Evolutionary conservation across 1,140 invertebrate genomes (phyloP).

Genomic region (Lepidurus arcticus): DNA sequence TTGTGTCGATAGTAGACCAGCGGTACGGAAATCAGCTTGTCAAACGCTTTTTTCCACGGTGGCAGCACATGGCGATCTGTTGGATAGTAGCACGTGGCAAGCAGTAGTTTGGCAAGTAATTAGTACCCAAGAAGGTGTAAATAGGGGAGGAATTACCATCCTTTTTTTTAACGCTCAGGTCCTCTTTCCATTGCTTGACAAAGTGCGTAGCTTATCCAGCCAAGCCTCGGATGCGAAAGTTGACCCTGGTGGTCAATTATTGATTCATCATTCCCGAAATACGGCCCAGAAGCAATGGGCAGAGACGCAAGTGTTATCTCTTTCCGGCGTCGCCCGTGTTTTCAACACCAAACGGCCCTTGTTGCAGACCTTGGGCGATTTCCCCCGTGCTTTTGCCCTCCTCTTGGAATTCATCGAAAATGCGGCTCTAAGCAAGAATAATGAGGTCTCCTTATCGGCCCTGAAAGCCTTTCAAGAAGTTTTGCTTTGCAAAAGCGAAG

Average conservation of each 20-base stretch:
- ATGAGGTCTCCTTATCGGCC: constrained; percentile 90
- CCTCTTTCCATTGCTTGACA: constrained; percentile 90
- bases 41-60: constrained; percentile 98
- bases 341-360: constrained; percentile 86
- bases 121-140: neutral
- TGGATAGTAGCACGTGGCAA: constrained; percentile 84
- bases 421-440: constrained; percentile 82
- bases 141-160: constrained; percentile 14
- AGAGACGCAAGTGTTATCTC: constrained; percentile 81
- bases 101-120: constrained; percentile 70
- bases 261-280: constrained; percentile 97
- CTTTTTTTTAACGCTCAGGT: constrained; percentile 51
- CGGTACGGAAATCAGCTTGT: constrained; percentile 94
- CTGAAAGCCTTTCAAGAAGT: constrained; percentile 95
- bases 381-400: constrained; percentile 84
- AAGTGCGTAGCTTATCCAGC: constrained; percentile 81
- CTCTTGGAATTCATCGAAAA: constrained; percentile 90
- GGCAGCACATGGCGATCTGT: constrained; percentile 82
- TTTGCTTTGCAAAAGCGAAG: constrained; percentile 53
- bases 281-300: constrained; percentile 99
- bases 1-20: constrained; percentile 89
- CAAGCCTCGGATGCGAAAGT: constrained; percentile 91
- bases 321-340: constrained; percentile 67
- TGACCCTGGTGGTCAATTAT: constrained; percentile 83
- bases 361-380: constrained; percentile 78